These are phyloP conservation scores for Mesoclemmys tuberculata DNA, from an alignment of 2,113 vertebrate species.

Conservation along the genomic window DNA sequence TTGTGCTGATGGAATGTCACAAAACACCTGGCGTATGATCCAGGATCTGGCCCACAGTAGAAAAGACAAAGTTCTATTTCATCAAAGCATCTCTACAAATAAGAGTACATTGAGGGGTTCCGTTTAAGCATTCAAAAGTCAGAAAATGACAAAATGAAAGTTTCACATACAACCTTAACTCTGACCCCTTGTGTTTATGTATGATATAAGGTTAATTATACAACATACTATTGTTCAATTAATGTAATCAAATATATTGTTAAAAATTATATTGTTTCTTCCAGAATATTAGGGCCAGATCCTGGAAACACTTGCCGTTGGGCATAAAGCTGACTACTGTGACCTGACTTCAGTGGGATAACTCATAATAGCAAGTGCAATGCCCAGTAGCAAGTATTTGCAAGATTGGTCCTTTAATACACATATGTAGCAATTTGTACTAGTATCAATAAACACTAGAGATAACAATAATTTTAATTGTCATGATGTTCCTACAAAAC, in stretches of 20 bases:
- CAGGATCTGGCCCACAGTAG: background rate
- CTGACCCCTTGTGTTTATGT: background rate
- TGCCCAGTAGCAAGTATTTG: too few species aligned
- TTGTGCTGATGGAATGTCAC: background rate
- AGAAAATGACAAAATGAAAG: background rate
- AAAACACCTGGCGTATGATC: background rate
- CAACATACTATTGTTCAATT: background rate
- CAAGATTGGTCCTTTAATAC: too few species aligned
- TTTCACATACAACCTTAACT: background rate
- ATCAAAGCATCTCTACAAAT: background rate
- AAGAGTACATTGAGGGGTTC: background rate
- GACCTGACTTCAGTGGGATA: background rate
- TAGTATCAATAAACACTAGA: too few species aligned
- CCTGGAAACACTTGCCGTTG: background rate
- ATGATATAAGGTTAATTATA: background rate
- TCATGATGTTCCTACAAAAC: too few species aligned
- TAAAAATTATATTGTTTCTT: background rate
- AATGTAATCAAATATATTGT: background rate
- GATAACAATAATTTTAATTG: too few species aligned
- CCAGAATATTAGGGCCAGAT: background rate
- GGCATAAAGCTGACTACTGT: background rate
- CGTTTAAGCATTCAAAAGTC: background rate
- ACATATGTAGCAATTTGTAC: too few species aligned
- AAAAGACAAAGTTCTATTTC: background rate
- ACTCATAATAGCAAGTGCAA: too few species aligned